These are phyloP conservation scores for Andrena bicolor DNA, from an alignment of 2,888 invertebrate genomes.

Conservation along the genomic window DNA sequence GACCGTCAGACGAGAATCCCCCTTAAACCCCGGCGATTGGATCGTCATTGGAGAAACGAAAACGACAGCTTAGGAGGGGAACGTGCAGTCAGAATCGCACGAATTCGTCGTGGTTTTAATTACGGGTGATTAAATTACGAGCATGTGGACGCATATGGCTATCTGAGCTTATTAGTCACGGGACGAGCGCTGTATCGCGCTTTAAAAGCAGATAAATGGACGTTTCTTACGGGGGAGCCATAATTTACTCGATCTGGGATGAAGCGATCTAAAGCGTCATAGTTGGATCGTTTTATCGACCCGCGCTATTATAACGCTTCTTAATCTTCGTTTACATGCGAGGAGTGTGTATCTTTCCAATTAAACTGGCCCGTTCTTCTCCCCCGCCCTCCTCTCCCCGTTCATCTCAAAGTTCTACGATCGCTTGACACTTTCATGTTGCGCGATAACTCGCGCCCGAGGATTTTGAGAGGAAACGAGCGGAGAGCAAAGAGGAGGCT, in stretches of 20 bases:
- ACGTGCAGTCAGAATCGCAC: not conserved
- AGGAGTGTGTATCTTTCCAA: constrained; percentile 11
- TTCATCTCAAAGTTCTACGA: not conserved
- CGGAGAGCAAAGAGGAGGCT: not conserved
- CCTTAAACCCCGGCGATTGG: no score
- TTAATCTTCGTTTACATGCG: not conserved
- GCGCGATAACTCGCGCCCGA: constrained; percentile 6
- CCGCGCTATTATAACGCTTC: not conserved
- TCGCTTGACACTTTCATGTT: constrained; percentile 16
- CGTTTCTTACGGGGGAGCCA: not conserved
- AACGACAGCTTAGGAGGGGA: not conserved
- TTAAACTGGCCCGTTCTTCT: not conserved
- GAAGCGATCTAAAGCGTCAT: constrained; percentile 1
- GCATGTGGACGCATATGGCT: constrained; percentile 8
- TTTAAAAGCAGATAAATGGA: not conserved
- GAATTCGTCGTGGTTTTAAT: constrained; percentile 16
- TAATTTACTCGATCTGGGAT: constrained; percentile 22
- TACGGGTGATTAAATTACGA: constrained; percentile 24
- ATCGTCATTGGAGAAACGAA: not conserved
- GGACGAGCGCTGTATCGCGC: not conserved
- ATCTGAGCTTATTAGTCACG: constrained; percentile 14
- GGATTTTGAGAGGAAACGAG: constrained; percentile 10
- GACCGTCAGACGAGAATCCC: no score
- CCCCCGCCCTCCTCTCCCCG: not conserved
- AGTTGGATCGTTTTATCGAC: not conserved